Conservation (phyloP, 2,113 vertebrate genomes). For the Grallaria varia region DNA sequence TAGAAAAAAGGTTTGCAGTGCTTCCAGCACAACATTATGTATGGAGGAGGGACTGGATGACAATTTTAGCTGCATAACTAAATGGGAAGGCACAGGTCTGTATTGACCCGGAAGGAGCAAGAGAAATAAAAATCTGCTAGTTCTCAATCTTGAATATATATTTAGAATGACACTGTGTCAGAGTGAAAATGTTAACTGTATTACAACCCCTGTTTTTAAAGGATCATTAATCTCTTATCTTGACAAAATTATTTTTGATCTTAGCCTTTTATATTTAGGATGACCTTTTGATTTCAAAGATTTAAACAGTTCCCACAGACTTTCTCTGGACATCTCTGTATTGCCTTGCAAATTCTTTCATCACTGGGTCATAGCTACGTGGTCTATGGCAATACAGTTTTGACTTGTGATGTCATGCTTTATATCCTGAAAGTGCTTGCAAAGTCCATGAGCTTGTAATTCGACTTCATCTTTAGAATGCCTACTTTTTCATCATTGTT, state of each 20-base stretch:
- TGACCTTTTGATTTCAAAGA: neutral
- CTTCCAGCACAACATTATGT: neutral
- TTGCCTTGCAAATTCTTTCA: neutral
- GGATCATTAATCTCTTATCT: neutral
- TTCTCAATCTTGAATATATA: neutral
- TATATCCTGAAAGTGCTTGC: neutral
- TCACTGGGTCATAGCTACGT: neutral
- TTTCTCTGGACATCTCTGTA: neutral
- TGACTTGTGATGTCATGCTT: neutral
- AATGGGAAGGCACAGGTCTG: neutral
- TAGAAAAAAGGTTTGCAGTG: neutral
- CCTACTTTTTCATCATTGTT: neutral
- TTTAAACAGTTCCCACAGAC: neutral
- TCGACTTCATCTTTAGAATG: neutral
- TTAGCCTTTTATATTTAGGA: neutral
- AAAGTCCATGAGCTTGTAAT: neutral
- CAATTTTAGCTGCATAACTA: neutral
- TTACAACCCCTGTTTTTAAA: neutral
- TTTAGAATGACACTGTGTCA: neutral
- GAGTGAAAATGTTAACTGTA: neutral
- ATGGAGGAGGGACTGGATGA: neutral
- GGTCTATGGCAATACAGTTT: neutral
- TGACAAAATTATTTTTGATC: neutral
- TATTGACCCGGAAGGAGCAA: neutral
- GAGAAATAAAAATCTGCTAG: neutral